phyloP scores from a whole-genome alignment of 53 echinoderm and acorn worm species.

The Temnopleurus reevesii region DNA sequence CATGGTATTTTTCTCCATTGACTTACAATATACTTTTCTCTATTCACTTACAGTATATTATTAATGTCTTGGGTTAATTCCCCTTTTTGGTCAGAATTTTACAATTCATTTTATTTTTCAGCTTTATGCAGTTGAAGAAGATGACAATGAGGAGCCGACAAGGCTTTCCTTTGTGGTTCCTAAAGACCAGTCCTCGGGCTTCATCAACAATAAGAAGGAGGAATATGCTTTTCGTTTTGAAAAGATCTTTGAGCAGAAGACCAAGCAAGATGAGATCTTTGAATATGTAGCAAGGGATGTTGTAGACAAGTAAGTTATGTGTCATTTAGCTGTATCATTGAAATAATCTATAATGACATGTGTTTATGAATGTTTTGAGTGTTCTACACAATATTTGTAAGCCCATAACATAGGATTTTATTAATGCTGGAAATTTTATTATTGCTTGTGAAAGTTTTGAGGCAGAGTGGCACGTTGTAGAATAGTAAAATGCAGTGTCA shows the following conservation, averaged over 20 bases:
- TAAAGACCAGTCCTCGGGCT: constrained; percentile 86
- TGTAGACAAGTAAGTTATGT: constrained; percentile 80
- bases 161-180: constrained; percentile 86
- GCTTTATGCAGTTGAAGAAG: constrained; percentile 93
- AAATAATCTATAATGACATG: no score
- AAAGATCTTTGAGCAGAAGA: constrained; percentile 82
- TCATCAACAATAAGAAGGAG: constrained; percentile 99
- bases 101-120: constrained; percentile 7
- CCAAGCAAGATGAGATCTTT: constrained; percentile 98
- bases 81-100: not conserved
- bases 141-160: constrained; percentile 70
- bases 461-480: no score
- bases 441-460: no score
- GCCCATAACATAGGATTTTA: no score
- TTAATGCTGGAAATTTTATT: no score
- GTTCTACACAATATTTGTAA: no score
- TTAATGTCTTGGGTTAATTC: not conserved
- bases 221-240: constrained; percentile 91
- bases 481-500: no score
- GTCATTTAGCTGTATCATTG: not conserved
- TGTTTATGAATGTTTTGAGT: no score
- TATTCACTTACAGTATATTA: no score
- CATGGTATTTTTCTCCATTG: no score
- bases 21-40: no score
- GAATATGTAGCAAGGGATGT: constrained; percentile 93